phyloP scores from a whole-genome alignment of 2,797 vertebrate genomes.

The Antrozous pallidus region DNA sequence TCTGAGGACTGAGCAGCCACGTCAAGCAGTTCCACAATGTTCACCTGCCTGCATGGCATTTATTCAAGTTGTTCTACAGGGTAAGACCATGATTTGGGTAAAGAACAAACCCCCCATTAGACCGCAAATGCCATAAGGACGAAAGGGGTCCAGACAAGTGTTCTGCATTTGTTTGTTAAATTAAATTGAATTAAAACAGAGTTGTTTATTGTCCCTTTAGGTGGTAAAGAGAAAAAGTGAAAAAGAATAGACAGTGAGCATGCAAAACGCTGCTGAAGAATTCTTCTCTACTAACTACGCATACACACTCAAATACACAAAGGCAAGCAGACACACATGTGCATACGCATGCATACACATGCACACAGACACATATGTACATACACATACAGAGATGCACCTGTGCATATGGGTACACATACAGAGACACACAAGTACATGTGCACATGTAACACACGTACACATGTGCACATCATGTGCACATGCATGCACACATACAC shows the following conservation, averaged over 20 bases:
- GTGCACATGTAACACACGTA: too few relatives aligned
- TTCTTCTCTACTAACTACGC: background rate
- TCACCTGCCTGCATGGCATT: background rate
- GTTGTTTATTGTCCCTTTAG: background rate
- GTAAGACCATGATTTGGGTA: background rate
- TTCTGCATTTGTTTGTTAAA: background rate
- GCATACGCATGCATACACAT: too few relatives aligned
- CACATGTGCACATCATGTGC: too few relatives aligned
- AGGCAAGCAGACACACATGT: background rate
- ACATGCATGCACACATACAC: background rate
- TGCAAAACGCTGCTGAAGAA: background rate
- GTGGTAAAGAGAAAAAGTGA: background rate
- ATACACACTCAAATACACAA: background rate
- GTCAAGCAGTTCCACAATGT: background rate
- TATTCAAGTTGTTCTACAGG: background rate
- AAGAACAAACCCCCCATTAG: background rate
- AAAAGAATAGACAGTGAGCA: background rate
- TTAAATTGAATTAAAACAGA: slow-evolving; percentile 19
- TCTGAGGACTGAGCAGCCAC: background rate
- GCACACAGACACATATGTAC: background rate
- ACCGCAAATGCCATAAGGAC: background rate
- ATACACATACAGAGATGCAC: background rate
- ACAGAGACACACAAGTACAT: too few relatives aligned
- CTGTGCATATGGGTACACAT: too few relatives aligned
- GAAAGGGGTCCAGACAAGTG: background rate